Conservation (phyloP, 2,797 vertebrate species). For the Phyllotis vaccarum region DNA sequence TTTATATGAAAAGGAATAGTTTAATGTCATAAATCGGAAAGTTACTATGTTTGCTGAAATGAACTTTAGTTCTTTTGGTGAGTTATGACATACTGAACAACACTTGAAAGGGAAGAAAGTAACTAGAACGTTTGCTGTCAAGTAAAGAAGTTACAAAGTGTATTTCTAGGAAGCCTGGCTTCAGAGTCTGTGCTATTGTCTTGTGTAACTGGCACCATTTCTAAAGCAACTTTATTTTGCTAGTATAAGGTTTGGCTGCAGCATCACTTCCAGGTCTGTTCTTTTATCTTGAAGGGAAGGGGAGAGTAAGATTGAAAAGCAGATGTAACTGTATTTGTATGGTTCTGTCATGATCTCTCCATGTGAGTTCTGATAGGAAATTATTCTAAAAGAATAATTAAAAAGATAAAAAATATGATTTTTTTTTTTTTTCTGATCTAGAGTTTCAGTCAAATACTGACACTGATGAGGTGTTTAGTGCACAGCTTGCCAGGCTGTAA, state of each 20-base stretch:
- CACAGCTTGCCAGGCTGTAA: neutral
- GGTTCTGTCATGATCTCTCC: neutral
- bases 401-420: neutral
- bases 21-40: slow-evolving; percentile 50
- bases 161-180: slow-evolving; percentile 55
- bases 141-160: slow-evolving; percentile 48
- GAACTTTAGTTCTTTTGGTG: slow-evolving; percentile 52
- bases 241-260: neutral
- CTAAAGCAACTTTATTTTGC: slow-evolving; percentile 31
- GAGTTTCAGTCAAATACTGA: neutral
- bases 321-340: neutral
- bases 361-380: slow-evolving; percentile 3
- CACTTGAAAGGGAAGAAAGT: slow-evolving; percentile 25
- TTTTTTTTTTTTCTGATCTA: neutral
- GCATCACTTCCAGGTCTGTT: slow-evolving; percentile 36
- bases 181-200: neutral
- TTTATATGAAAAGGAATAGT: slow-evolving; percentile 38
- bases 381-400: neutral
- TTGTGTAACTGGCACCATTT: neutral
- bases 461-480: neutral
- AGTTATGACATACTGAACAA: slow-evolving; percentile 24
- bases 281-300: slow-evolving; percentile 48
- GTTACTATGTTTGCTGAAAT: slow-evolving; percentile 37
- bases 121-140: slow-evolving; percentile 25
- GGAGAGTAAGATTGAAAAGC: neutral